Conservation (phyloP, 2,797 vertebrate genomes). For the Triplophysa yarkandensis region DNA sequence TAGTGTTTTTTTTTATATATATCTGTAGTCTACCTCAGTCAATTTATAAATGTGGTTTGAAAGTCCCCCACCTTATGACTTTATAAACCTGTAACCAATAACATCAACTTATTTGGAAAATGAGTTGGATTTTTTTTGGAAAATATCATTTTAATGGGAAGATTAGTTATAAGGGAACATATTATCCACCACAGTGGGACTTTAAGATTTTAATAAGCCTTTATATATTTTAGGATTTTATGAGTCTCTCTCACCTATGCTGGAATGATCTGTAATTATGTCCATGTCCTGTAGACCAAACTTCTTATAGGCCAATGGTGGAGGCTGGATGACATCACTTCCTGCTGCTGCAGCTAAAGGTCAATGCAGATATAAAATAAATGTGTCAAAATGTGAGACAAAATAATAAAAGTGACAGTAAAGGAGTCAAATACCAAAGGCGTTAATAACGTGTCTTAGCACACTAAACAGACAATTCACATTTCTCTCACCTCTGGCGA, state of each 20-base stretch:
- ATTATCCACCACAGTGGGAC: no score
- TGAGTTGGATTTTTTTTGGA: no score
- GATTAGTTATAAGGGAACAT: no score
- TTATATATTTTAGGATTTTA: background rate
- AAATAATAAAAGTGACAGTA: background rate
- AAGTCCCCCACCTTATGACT: no score
- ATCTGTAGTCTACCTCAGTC: no score
- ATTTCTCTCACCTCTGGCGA: slow-evolving; percentile 87
- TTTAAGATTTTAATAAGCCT: no score
- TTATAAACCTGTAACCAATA: no score
- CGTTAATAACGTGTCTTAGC: background rate
- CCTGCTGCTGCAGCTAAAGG: slow-evolving; percentile 90
- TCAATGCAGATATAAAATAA: background rate
- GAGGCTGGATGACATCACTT: slow-evolving; percentile 91
- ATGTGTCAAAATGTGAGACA: background rate
- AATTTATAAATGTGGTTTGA: no score
- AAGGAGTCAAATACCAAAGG: background rate
- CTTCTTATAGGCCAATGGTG: slow-evolving; percentile 96
- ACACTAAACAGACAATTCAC: background rate
- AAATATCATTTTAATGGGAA: no score
- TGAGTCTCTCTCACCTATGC: slow-evolving; percentile 77
- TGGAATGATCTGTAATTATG: slow-evolving; percentile 89
- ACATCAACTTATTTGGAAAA: no score
- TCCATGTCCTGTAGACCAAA: slow-evolving; percentile 98
- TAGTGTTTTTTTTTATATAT: no score